Base-by-base conservation (phyloP, 2,888 invertebrate genomes). In the Phyto melanocephala region DNA sequence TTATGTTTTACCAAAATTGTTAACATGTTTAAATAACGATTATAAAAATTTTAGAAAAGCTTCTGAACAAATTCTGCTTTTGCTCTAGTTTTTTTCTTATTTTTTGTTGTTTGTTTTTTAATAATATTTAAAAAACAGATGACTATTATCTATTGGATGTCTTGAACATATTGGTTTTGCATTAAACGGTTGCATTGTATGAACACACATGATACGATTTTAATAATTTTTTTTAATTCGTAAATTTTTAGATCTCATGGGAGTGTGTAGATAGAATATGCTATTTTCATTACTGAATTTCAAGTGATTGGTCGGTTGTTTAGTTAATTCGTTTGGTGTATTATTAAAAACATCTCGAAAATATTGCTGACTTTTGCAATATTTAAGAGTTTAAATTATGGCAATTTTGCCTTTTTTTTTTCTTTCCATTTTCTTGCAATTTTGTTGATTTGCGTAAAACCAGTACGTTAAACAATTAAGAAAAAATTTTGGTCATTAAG, bases 371-470 rank as follows among this genome's bases (percentile, higher is more conserved):
- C 58, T 40, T 65, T 65, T 79, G 65, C 79, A 72, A 79, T 65
- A 79, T 15, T 72, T 79, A 65, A 72, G n/a, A 28, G 35, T 42
- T 67, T 28, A 20, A 67, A 72, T 67, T 79, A 79, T 60, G 60
- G 76, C 68, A 60, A 68, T 60, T 68, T 54, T 15, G 42, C 17
- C 45, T 62, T 47, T 5, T 28, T 28, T 5, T 28, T 28, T 28
- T 28, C 6, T 5, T 42, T 37, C 1, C 60, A 52, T 60, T 70
- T 62, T 33, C 52, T 77, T 40, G 52, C 1, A 68, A 52, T 60
- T 70, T 62, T 33, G 60, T 77, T 40, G 52, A 77, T 77, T 77
- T 77, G 60, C 76, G 68, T 77, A 75, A 68, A 76, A 68, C 76
- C 60, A 76, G 67, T 76, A 22, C 17, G 40, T 20, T 33, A 24